A percentile compares a stretch with the other conserved stretches of the same genome.
phyloP scores from a whole-genome alignment of 1,140 invertebrate species.

The Drosophila nigrodunni region DNA sequence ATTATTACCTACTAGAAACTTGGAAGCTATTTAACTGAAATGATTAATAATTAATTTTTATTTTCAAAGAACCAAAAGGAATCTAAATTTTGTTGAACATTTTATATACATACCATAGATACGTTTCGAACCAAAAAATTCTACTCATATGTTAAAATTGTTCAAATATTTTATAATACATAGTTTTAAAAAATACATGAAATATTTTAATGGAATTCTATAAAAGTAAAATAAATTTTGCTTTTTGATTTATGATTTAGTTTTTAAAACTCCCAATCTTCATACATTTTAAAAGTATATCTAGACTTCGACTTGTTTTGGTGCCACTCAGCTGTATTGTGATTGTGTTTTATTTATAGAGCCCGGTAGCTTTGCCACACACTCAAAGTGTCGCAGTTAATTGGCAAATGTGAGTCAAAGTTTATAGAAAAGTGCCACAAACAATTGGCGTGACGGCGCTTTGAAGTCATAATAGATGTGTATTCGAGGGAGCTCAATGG shows the following conservation, averaged over 20 bases:
- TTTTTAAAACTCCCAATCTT: neutral
- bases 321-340: conserved; percentile 10
- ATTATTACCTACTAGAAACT: neutral
- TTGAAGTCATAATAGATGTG: conserved; percentile 82
- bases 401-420: conserved; percentile 83
- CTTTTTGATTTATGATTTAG: neutral
- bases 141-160: no score
- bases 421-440: conserved; percentile 77
- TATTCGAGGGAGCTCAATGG: conserved; percentile 38
- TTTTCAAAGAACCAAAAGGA: no score
- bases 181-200: no score
- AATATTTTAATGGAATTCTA: neutral
- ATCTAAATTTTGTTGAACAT: no score
- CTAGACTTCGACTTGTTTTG: neutral
- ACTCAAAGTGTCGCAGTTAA: conserved; percentile 83
- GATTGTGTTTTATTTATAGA: conserved; percentile 76
- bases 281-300: conserved; percentile 34
- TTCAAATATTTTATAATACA: no score
- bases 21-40: neutral
- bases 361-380: conserved; percentile 70
- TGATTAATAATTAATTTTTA: neutral
- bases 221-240: no score
- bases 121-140: no score
- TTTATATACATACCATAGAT: no score
- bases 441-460: conserved; percentile 80